Evolutionary conservation across 2,797 vertebrate species (phyloP), one percentile per base, ranked within the genome.

Genomic region (Mus spretus): DNA sequence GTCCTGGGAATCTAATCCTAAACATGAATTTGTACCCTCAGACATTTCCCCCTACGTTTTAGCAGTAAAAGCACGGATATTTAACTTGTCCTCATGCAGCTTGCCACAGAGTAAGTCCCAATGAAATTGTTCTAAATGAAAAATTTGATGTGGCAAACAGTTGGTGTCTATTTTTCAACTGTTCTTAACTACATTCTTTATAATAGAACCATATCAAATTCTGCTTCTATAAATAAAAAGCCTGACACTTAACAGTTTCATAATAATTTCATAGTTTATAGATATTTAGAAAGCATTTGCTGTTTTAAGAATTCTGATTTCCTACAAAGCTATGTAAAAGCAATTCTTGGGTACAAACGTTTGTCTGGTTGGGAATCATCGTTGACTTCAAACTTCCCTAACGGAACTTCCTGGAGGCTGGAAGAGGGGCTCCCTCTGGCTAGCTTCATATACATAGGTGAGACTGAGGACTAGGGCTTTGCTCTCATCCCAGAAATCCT

Each of bases 91-190:
- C 9, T 85, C 28, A 50, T 3, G 65, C 1, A 92, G 10, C 13
- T 83, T 96, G 19, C 53, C 6, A 19, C 50, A 34, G 44, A 13
- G 74, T 87, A 78, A 89, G 9, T 10, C 17, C 53, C 34, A 94
- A 44, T 65, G 67, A 89, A 93, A 86, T 65, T 6, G 26, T 89
- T 67, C 31, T 70, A 93, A 90, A 22, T 78, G 37, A 92, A 72
- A 93, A 93, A 75, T 82, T 67, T 95, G 28, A 89, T 93, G 22
- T 80, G 6, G 8, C 47, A 91, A 80, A 84, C 81, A 91, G 70
- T 85, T 97, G 19, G 31, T 44, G 1, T 83, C 34, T 89, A 50
- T 90, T 93, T 94, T 94, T 37, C 28, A 74, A 70, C 37, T 92
- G 22, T 72, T 85, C 10, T 96, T 20, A 90, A 63, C 6, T 13